These are phyloP conservation scores for Drosophila mimica DNA, from an alignment of 2,888 invertebrate genomes.

Conservation along the genomic window DNA sequence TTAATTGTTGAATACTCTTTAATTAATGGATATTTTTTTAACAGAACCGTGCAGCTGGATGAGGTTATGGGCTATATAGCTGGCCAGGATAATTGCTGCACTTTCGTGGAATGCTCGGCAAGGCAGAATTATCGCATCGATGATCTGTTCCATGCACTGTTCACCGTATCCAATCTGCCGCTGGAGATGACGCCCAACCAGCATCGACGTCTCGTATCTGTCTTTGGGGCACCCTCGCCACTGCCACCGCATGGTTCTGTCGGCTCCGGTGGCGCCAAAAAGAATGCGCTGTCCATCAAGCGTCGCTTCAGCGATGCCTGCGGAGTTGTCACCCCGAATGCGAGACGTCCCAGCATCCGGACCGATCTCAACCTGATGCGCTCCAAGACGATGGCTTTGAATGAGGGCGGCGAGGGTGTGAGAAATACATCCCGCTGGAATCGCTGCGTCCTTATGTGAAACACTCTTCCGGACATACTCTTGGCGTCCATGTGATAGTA, in stretches of 20 bases:
- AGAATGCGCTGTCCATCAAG: conserved; percentile 92
- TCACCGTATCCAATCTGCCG: conserved; percentile 92
- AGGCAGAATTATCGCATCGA: conserved; percentile 92
- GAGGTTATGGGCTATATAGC: conserved; percentile 92
- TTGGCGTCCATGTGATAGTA: conserved; percentile 68
- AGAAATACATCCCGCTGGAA: conserved; percentile 83
- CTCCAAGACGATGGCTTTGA: conserved; percentile 91
- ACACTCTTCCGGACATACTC: conserved; percentile 2
- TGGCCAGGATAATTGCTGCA: conserved; percentile 91
- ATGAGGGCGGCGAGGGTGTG: conserved; percentile 88
- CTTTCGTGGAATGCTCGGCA: conserved; percentile 93
- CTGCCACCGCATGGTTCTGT: conserved; percentile 89
- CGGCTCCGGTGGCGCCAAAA: conserved; percentile 88
- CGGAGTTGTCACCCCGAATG: conserved; percentile 95
- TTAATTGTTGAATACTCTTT: not conserved
- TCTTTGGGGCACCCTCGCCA: conserved; percentile 91
- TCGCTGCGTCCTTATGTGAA: conserved; percentile 79
- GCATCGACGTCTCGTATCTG: conserved; percentile 91
- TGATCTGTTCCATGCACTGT: conserved; percentile 93
- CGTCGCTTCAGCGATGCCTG: conserved; percentile 94
- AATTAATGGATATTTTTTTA: conserved; percentile 1
- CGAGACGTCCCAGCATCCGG: conserved; percentile 93
- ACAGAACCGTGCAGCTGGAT: conserved; percentile 90
- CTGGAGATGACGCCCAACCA: conserved; percentile 95
- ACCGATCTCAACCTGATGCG: conserved; percentile 95